These are phyloP conservation scores for Trichopoda pennipes DNA, from an alignment of 2,888 invertebrate species.

Conservation along the genomic window DNA sequence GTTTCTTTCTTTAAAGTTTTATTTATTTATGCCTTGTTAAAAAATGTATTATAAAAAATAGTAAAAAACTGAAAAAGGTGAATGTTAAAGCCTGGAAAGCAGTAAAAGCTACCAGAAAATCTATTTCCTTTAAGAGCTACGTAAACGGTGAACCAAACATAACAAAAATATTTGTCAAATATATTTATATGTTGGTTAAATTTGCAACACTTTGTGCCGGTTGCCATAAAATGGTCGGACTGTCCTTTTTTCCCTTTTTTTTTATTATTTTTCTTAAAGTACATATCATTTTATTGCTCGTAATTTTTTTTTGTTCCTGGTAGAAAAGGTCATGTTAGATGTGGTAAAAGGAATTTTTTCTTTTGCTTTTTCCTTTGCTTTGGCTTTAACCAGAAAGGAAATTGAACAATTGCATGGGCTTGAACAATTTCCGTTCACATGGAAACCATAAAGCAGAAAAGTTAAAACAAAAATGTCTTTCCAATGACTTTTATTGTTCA, in stretches of 20 bases:
- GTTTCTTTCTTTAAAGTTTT: background rate
- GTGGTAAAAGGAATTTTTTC: slow-evolving; percentile 25
- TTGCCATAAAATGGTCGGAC: background rate
- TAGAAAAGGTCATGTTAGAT: slow-evolving; percentile 14
- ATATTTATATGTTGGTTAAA: slow-evolving; percentile 22
- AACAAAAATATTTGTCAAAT: slow-evolving; percentile 27
- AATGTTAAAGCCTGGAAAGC: too few species aligned
- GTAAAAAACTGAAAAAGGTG: too few species aligned
- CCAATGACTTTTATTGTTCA: slow-evolving; percentile 10
- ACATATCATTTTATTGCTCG: background rate
- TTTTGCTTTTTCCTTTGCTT: slow-evolving; percentile 15
- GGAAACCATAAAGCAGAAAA: background rate
- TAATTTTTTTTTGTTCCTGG: background rate
- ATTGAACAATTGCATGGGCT: slow-evolving; percentile 42
- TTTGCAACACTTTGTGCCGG: slow-evolving; percentile 1
- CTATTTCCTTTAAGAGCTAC: slow-evolving; percentile 14
- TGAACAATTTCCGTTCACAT: background rate
- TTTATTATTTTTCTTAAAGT: background rate
- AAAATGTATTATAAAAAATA: too few species aligned
- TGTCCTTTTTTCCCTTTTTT: background rate
- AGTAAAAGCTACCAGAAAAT: too few species aligned
- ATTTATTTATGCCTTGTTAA: too few species aligned
- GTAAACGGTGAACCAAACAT: slow-evolving; percentile 23
- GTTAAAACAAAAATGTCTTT: slow-evolving; percentile 7
- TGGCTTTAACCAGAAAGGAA: background rate